phyloP scores from a whole-genome alignment of 92 coral and sea anemone species.

The Galaxea fascicularis region DNA sequence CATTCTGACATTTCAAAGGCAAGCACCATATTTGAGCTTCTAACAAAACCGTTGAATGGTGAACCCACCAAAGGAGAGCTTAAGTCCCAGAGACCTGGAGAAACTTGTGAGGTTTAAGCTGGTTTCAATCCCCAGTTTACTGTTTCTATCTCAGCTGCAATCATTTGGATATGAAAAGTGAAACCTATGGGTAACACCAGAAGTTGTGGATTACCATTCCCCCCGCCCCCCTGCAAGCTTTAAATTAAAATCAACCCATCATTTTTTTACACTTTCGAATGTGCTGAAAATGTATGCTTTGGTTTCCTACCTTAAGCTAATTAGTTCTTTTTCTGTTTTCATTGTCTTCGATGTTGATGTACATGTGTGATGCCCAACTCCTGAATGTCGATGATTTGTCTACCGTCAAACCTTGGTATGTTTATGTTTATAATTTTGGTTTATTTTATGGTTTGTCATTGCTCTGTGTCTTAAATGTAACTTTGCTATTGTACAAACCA shows the following conservation, averaged over 20 bases:
- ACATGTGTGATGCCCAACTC: conserved; percentile 4
- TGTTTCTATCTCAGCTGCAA: too few species aligned
- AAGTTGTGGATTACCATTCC: background rate
- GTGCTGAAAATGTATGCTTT: background rate
- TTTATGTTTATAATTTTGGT: background rate
- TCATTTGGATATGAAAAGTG: too few species aligned
- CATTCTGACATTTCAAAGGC: too few species aligned
- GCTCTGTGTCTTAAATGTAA: background rate
- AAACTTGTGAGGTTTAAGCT: too few species aligned
- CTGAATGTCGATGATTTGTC: background rate
- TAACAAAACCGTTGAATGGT: too few species aligned
- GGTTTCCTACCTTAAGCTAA: background rate
- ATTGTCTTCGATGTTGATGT: background rate
- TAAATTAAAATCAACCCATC: background rate
- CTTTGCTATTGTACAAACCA: conserved; percentile 40
- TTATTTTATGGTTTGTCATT: background rate
- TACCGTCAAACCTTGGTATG: conserved; percentile 34
- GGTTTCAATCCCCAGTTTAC: too few species aligned
- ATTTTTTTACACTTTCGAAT: background rate
- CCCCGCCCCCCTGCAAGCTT: background rate
- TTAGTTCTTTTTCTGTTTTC: conserved; percentile 16
- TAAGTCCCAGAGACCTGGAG: too few species aligned
- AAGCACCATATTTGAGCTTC: too few species aligned
- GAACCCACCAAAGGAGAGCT: too few species aligned
- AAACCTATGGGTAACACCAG: too few species aligned